Percentiles rank a stretch among this genome's conserved stretches.
phyloP scores from a whole-genome alignment of 2,797 vertebrate genomes.

The Setipinna tenuifilis region DNA sequence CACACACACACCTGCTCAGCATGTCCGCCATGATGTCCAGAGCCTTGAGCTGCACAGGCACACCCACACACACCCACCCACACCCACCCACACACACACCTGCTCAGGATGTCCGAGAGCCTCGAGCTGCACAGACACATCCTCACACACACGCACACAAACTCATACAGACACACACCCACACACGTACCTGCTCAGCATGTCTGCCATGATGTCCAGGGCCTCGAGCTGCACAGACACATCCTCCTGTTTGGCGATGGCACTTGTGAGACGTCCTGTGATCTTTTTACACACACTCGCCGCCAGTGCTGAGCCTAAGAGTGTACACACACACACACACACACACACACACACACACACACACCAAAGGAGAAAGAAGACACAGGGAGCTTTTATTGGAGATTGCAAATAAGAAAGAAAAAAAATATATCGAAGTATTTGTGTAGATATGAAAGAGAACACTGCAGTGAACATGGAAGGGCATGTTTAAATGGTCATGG shows the following conservation, averaged over 20 bases:
- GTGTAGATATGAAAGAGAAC: not conserved
- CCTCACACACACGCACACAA: conserved; percentile 68
- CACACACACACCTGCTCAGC: conserved; percentile 56
- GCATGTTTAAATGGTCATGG: not conserved
- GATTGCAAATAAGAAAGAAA: not conserved
- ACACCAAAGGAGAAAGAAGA: not conserved
- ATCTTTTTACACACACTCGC: conserved; percentile 99
- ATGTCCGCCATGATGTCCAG: conserved; percentile 99
- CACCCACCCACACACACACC: conserved; percentile 6
- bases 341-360: not conserved
- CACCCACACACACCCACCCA: not conserved
- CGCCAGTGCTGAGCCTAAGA: conserved; percentile 90
- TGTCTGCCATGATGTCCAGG: conserved; percentile 99
- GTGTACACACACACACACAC: not conserved
- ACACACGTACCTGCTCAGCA: conserved; percentile 65
- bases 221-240: conserved; percentile 98
- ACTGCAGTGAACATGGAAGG: not conserved
- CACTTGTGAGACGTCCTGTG: conserved; percentile 97
- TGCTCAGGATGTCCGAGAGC: conserved; percentile 90
- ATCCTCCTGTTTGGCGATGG: conserved; percentile 98
- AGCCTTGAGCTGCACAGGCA: conserved; percentile 84
- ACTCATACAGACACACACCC: not conserved
- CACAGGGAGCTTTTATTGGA: not conserved
- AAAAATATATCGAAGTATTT: not conserved
- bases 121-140: conserved; percentile 96